phyloP scores from a whole-genome alignment of 1,140 invertebrate genomes.

The Aphaenogaster ashmeadi region DNA sequence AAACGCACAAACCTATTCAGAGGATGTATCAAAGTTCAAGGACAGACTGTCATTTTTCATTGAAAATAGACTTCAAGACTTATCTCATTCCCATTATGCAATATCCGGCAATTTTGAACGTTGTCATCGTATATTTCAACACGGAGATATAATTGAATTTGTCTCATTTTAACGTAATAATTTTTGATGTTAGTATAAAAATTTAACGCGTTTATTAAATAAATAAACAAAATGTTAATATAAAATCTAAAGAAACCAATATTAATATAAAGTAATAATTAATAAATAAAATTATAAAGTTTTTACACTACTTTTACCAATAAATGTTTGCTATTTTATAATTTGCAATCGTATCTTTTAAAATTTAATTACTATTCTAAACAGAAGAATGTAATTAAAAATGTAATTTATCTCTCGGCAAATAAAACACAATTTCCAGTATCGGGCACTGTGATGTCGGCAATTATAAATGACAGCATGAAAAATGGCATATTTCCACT shows the following conservation, averaged over 20 bases:
- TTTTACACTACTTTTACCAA: background rate
- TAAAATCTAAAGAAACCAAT: no score
- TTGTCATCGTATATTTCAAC: background rate
- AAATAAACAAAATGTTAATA: slow-evolving; percentile 5
- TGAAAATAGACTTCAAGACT: slow-evolving; percentile 17
- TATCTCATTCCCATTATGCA: slow-evolving; percentile 43
- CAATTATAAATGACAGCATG: background rate
- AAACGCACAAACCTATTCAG: slow-evolving; percentile 13
- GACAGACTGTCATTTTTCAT: slow-evolving; percentile 7
- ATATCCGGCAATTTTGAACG: slow-evolving; percentile 42
- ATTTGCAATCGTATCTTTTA: background rate
- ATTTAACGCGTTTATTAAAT: background rate
- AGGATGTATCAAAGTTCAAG: slow-evolving; percentile 60
- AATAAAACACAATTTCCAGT: background rate
- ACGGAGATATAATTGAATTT: background rate
- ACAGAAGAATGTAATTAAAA: background rate
- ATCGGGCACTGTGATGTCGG: background rate
- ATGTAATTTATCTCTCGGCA: background rate
- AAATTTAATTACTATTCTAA: slow-evolving; percentile 14
- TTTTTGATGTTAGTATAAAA: background rate
- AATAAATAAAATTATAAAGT: background rate
- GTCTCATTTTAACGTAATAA: background rate
- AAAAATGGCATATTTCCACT: slow-evolving; percentile 27
- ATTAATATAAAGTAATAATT: background rate
- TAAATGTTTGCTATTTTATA: slow-evolving; percentile 18